Evolutionary conservation across 2,797 vertebrate species (phyloP).

Genomic region (Scyliorhinus canicula): DNA sequence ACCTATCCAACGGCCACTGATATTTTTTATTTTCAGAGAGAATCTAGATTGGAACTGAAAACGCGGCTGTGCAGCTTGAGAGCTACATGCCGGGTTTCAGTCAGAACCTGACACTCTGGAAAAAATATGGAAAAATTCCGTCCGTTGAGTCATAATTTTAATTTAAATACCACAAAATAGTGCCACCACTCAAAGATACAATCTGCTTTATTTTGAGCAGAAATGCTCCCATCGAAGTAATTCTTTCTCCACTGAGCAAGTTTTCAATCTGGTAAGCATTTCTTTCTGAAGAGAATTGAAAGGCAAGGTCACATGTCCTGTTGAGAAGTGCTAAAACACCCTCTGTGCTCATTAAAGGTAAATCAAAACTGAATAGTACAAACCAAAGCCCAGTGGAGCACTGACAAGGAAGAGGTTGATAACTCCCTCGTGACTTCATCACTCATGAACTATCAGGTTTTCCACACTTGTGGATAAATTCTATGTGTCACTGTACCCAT

Average conservation of each 20-base stretch:
- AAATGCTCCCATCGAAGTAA: background rate
- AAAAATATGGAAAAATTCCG: no score
- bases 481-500: background rate
- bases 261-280: conserved; percentile 33
- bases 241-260: background rate
- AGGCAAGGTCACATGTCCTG: conserved; percentile 15
- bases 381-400: background rate
- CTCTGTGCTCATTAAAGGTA: conserved; percentile 33
- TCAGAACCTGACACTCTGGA: no score
- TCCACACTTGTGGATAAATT: conserved; percentile 25
- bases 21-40: no score
- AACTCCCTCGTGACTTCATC: conserved; percentile 28
- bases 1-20: no score
- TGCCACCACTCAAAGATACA: background rate
- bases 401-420: conserved; percentile 31
- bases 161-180: background rate
- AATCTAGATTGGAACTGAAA: no score
- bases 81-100: no score
- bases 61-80: no score
- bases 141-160: no score
- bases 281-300: background rate
- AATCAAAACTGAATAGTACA: conserved; percentile 1
- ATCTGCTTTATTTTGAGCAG: background rate
- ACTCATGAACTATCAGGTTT: conserved; percentile 15
- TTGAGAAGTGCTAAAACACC: conserved; percentile 20